Base-by-base conservation (phyloP, 2,113 vertebrate species). In the Xiphias gladius region DNA sequence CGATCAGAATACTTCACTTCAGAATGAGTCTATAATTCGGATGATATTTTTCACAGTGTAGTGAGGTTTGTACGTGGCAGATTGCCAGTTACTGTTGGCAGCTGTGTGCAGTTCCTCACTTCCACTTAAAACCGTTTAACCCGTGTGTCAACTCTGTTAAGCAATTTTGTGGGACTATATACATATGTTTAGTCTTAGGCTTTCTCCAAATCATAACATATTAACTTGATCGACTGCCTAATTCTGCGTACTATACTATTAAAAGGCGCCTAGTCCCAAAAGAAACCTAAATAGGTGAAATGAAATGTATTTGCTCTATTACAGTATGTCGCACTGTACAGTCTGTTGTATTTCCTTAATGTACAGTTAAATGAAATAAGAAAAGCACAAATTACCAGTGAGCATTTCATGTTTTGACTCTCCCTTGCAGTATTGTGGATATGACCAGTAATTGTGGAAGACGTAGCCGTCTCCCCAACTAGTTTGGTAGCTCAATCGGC, bases 91-190 rank as follows among this genome's bases (percentile, higher is more conserved):
- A 52, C 73, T 0, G 78, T 86, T 83, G 58, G 76, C 80, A 86
- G 82, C 64, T 69, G 80, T 41, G 41, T n/a, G 0, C 20, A 72
- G 62, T 91, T 91, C 89, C 88, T 89, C 22, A 16, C 79, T 17
- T 30, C 20, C 9, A 4, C 54, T 14, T 37, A 28, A 69, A 80
- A 73, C 68, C 0, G 57, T 76, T 74, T 19, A 61, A 67, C 75
- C n/a, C 41, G 14, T 17, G 26, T 66, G 58, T n/a, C 71, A 57
- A 46, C 20, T 32, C 1, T 2, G 0, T 16, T 63, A 41, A 59
- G 37, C 46, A 10, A 76, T 48, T 65, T 26, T 35, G 32, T 26
- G 28, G n/a, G 7, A 58, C 48, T 37, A 11, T 43, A 13, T 22
- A 13, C 12, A 1, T 3, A 43, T 43, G 22, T 61, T 59, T 35